A percentile compares a stretch with the other conserved stretches of the same genome.
These are phyloP conservation scores for Antechinus flavipes DNA, from an alignment of 2,113 vertebrate species.

Conservation along the genomic window DNA sequence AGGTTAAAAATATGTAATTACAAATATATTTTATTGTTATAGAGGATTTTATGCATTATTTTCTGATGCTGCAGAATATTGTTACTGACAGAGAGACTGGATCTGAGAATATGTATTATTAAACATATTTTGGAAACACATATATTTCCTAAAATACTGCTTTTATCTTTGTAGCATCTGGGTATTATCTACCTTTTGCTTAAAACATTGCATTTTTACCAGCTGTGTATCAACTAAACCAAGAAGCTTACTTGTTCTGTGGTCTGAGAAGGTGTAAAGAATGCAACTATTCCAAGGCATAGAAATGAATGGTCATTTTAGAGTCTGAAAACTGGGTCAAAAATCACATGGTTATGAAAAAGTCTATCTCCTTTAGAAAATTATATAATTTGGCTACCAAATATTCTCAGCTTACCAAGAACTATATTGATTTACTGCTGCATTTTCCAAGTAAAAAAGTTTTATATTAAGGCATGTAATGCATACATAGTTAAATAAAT, in stretches of 20 bases:
- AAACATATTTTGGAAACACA: too few species aligned
- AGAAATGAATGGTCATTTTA: not conserved
- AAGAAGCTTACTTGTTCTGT: rapidly evolving
- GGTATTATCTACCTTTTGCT: too few species aligned
- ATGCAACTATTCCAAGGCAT: not conserved
- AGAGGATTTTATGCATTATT: not conserved
- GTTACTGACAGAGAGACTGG: not conserved
- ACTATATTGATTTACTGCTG: not conserved
- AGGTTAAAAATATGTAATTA: not conserved
- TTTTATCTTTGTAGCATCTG: too few species aligned
- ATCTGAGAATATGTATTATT: not conserved
- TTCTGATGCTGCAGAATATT: too few species aligned
- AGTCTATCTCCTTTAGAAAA: not conserved
- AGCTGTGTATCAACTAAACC: too few species aligned
- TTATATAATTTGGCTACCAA: too few species aligned
- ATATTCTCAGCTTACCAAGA: not conserved
- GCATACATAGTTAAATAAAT: not conserved
- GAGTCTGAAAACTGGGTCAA: not conserved
- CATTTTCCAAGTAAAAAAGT: not conserved
- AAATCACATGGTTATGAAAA: not conserved
- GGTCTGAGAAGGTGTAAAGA: too few species aligned
- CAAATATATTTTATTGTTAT: not conserved
- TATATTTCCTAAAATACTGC: too few species aligned
- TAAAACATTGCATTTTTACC: not conserved
- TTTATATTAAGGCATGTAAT: not conserved